Conservation (phyloP, 2,797 vertebrate genomes). For the Sebastes iracundus region DNA sequence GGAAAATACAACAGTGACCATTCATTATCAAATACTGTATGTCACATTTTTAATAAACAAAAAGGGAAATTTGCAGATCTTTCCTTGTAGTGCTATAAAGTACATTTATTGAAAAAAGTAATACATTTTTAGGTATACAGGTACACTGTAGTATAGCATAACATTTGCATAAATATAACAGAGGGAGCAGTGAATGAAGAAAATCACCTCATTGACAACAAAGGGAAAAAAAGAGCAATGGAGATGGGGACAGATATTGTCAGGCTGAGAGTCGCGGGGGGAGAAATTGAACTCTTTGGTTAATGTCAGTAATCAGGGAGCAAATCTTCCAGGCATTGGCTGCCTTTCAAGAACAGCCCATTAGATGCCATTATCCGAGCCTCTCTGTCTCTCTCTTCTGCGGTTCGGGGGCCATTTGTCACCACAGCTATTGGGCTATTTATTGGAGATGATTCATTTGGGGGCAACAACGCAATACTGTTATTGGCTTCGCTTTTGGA, state of each 20-base stretch:
- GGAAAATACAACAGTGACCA: neutral
- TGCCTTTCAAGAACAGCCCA: slow-evolving; percentile 66
- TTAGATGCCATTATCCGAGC: slow-evolving; percentile 66
- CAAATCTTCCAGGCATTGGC: slow-evolving; percentile 66
- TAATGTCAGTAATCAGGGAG: slow-evolving; percentile 73
- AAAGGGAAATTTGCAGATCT: neutral
- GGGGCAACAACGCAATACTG: neutral
- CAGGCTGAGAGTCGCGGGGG: slow-evolving; percentile 26
- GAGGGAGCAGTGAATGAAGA: slow-evolving; percentile 59
- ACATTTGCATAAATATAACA: slow-evolving; percentile 7
- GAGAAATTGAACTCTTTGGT: slow-evolving; percentile 65
- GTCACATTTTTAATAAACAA: neutral
- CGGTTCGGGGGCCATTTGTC: slow-evolving; percentile 49
- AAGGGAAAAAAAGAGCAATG: neutral
- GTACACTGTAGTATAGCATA: neutral
- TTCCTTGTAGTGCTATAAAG: neutral
- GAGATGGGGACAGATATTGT: slow-evolving; percentile 31
- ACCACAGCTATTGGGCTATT: slow-evolving; percentile 43
- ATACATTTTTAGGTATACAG: neutral
- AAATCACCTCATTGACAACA: slow-evolving; percentile 57
- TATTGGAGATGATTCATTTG: slow-evolving; percentile 54
- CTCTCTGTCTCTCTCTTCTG: slow-evolving; percentile 29
- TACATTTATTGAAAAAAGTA: neutral
- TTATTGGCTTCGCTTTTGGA: slow-evolving; percentile 33
- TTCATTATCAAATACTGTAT: neutral